Evolutionary conservation across 2,113 vertebrate genomes (phyloP), one percentile per base, ranked within the genome.

Genomic region (Sturnira hondurensis): DNA sequence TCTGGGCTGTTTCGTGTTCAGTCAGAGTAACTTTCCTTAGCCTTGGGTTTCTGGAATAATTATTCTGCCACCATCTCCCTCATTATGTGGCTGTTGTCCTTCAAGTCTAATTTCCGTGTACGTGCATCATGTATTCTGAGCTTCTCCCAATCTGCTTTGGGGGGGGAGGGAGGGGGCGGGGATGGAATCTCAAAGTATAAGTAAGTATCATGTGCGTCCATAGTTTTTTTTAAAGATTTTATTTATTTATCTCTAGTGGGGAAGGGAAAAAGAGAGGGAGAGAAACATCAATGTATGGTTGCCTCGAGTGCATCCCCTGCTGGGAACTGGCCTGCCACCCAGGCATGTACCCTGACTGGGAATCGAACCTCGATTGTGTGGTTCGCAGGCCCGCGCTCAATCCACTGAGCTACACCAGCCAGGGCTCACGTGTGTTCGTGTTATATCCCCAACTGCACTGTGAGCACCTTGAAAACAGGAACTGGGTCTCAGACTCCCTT

Each of bases 41-140:
- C 80, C 65, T 95, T 38, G 56, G 31, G n/a, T 82, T 95, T 87
- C 76, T 74, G n/a, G 61, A 70, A 50, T 96, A 94, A 96, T 97
- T 93, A 86, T 68, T 56, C 76, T 54, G 58, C 87, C 61, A 36
- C 45, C 15, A 28, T 56, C 90, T 67, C 92, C 96, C n/a, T 95
- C 95, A 96, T 95, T 94, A 92, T 3, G 50, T 12, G 20, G 82
- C 65, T 89, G 73, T 70, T 85, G 76, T 91, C 91, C 31, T 94
- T 96, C 54, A 65, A 36, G 33, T 85, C 56, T 89, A 77, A 31
- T 77, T 86, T 94, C 68, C 19, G 7, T 54, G 47, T 71, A 58
- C 50, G n/a, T 28, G 78, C 61, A 87, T 61, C 52, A 67, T 63
- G 74, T 92, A 73, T 92, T 92, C 81, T 85, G 70, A 93, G 91